Base-by-base conservation (phyloP, 2,888 invertebrate genomes). In the Watsonalla binaria region DNA sequence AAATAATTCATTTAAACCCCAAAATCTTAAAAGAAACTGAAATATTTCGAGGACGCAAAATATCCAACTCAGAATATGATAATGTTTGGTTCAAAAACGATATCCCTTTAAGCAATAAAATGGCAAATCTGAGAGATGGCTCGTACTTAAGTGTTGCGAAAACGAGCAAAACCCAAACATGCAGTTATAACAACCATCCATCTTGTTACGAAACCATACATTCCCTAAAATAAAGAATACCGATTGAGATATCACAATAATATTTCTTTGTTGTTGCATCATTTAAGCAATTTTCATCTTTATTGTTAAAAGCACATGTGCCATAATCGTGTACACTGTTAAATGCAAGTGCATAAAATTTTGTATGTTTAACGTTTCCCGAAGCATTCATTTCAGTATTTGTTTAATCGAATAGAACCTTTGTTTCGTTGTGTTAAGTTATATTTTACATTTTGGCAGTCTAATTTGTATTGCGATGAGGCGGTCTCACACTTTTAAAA, bases 401-500 rank as follows among this genome's bases (percentile, higher is more conserved):
- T 45, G 33, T 7, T 51, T 34, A n/a, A 13, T n/a, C 11, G 15
- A 51, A 51, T 11, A 34, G 15, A 51, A 33, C 15, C 46, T 45
- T 37, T 46, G 15, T 35, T 13, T 0, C 35, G 2, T 50, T 45
- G 42, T 5, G 0, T 47, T 57, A 55, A 54, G 54, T 49, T 49
- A 52, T 47, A 51, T 47, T 54, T 24, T 50, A 6, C 11, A 51
- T 53, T 56, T 55, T 61, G 57, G 34, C 58, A 57, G 55, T 59
- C 54, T 48, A 59, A 60, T 57, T 59, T 54, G 13, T 37, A 57
- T 55, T 57, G 54, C 56, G 51, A 55, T 60, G 63, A 77, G 86
- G 84, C 84, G 84, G 83, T 81, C 85, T 84, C 81, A 80, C 84
- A 85, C 84, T 67, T 83, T 42, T 60, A 71, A 74, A 68, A 70